A percentile compares a stretch with the other conserved stretches of the same genome.
Evolutionary conservation across 1,140 invertebrate species (phyloP).

Genomic region (Drosophila kurseongensis): DNA sequence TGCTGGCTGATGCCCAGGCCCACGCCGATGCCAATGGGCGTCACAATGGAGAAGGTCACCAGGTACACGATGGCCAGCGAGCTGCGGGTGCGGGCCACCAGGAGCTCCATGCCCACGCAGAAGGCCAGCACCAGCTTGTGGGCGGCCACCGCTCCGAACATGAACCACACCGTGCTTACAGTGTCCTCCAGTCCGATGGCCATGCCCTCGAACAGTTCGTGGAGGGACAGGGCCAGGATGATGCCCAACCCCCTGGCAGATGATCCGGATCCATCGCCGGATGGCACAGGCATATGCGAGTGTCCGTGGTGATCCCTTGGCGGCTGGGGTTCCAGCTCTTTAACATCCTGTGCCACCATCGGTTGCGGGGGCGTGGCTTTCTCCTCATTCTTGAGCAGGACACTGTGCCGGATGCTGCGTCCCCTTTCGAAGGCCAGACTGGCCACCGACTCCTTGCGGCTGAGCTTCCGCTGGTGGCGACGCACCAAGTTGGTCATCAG

Average conservation of each 20-base stretch:
- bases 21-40: conserved; percentile 91
- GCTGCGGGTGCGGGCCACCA: conserved; percentile 88
- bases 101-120: conserved; percentile 92
- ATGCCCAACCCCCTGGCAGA: conserved; percentile 91
- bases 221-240: conserved; percentile 94
- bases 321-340: conserved; percentile 27
- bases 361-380: background rate
- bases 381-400: conserved; percentile 25
- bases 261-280: conserved; percentile 84
- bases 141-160: conserved; percentile 93
- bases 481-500: conserved; percentile 89
- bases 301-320: conserved; percentile 84
- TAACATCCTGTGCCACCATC: conserved; percentile 32
- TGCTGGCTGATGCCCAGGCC: conserved; percentile 88
- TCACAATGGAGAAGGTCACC: conserved; percentile 91
- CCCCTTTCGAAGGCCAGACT: conserved; percentile 70
- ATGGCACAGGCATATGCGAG: conserved; percentile 84
- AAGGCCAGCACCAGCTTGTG: conserved; percentile 96
- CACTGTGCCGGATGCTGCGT: conserved; percentile 63
- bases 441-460: conserved; percentile 54
- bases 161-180: conserved; percentile 90
- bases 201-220: conserved; percentile 96
- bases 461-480: conserved; percentile 81
- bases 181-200: conserved; percentile 93
- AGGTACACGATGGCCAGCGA: conserved; percentile 89